Conservation (phyloP, 2,797 vertebrate genomes). For the Hybognathus amarus region DNA sequence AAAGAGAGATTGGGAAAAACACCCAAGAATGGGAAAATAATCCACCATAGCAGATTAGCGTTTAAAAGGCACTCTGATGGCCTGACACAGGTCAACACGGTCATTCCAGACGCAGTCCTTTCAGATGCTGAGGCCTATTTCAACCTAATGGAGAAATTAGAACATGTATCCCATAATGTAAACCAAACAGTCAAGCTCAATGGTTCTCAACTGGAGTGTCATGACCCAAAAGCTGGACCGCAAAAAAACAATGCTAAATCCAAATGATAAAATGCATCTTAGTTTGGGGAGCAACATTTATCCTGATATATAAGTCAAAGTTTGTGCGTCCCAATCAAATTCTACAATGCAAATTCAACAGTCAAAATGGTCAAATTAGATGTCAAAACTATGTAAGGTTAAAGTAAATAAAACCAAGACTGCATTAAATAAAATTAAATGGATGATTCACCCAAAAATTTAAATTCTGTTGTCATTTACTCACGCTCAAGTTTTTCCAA, state of each 20-base stretch:
- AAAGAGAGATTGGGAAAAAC: constrained; percentile 69
- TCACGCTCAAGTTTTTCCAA: no score
- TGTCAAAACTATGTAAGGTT: not conserved
- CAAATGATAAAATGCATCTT: not conserved
- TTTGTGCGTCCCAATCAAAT: not conserved
- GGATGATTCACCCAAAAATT: no score
- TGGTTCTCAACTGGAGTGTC: not conserved
- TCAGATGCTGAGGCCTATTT: not conserved
- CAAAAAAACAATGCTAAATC: not conserved
- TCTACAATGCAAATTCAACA: not conserved
- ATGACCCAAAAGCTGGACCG: not conserved
- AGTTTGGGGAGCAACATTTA: not conserved
- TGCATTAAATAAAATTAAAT: not conserved
- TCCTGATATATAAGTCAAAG: not conserved
- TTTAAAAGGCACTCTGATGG: constrained; percentile 59
- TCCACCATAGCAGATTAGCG: constrained; percentile 63
- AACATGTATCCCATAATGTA: not conserved
- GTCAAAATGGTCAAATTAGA: not conserved
- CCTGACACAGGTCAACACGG: constrained; percentile 26
- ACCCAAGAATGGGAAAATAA: constrained; percentile 71
- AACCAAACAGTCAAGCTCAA: not conserved
- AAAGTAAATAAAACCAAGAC: not conserved
- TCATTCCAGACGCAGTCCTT: constrained; percentile 7
- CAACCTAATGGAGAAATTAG: not conserved
- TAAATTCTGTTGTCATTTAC: no score